Base-by-base conservation (phyloP, 2,888 invertebrate species). In the Cenopis cana region DNA sequence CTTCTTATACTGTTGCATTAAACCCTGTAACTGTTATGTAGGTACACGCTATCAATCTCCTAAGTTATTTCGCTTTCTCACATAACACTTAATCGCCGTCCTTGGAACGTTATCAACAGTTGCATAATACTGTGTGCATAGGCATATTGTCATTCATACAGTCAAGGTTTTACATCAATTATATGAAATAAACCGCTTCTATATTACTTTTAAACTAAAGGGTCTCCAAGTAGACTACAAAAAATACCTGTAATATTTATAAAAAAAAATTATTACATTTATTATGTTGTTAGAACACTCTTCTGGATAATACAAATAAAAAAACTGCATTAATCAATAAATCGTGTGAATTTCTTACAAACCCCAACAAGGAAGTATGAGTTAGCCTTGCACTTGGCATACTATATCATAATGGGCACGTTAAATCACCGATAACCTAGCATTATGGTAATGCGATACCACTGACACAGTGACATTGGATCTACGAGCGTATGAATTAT, bases 371-470 rank as follows among this genome's bases (percentile, higher is more conserved):
- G 62, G 62, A 69, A 69, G 50, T 24, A 65, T 20, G 36, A 50
- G 59, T 65, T 59, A n/a, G 52, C 59, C 65, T 70, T 70, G 70
- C 52, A 69, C 64, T 64, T 56, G 56, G 49, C 56, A 17, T 56
- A 56, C 46, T 46, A 38, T 64, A 64, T 50, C 52, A 54, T 59
- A 70, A 65, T 70, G 41, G 50, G 38, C 36, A 59, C 54, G 46
- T 66, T 66, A 59, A 66, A 66, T 71, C 59, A 60, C 60, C 46
- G 60, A 71, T 71, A 66, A 46, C 66, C 65, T 71, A 60, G 11
- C 46, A 71, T 71, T 71, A 66, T 59, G 29, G 59, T 65, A 54
- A 69, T 69, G 17, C 41, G 57, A 52, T 41, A 55, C 12, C 24
- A 50, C 36, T 66, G 59, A 66, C 36, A 66, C 66, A 54, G 14